Conservation (phyloP, 2,888 invertebrate species). For the Margaritifera margaritifera region DNA sequence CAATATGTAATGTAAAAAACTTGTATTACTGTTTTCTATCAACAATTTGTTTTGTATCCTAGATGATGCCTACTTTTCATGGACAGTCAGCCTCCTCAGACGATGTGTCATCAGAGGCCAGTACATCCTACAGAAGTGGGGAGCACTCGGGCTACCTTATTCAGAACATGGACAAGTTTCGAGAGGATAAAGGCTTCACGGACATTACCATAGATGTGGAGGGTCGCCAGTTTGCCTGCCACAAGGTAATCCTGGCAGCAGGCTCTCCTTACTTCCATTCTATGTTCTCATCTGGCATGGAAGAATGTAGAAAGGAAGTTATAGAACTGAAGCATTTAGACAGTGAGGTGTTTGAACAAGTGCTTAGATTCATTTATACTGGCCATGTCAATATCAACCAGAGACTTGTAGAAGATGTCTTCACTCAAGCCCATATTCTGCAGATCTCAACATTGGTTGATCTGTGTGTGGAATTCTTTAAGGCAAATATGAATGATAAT, state of each 20-base stretch:
- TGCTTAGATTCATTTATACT: constrained; percentile 62
- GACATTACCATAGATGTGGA: constrained; percentile 60
- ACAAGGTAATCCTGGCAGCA: constrained; percentile 63
- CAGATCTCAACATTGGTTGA: constrained; percentile 54
- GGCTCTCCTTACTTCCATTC: constrained; percentile 64
- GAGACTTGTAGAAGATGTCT: constrained; percentile 56
- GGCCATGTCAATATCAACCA: constrained; percentile 56
- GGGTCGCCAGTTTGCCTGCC: constrained; percentile 55
- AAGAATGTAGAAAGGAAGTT: constrained; percentile 58
- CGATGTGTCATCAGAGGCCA: constrained; percentile 10
- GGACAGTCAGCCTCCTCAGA: too few relatives aligned
- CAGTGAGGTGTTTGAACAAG: constrained; percentile 56
- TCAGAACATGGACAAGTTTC: constrained; percentile 58
- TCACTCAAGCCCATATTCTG: constrained; percentile 63
- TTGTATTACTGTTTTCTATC: too few relatives aligned
- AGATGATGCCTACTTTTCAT: too few relatives aligned
- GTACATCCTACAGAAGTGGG: constrained; percentile 44
- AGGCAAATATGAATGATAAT: constrained; percentile 59
- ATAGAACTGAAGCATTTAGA: constrained; percentile 61
- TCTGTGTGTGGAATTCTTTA: constrained; percentile 56
- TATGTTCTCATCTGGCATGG: constrained; percentile 68
- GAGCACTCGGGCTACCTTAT: constrained; percentile 60
- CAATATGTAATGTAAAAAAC: too few relatives aligned
- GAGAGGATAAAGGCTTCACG: constrained; percentile 57
- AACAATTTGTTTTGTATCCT: too few relatives aligned